A percentile compares a stretch with the other conserved stretches of the same genome.
Evolutionary conservation across 2,888 invertebrate species (phyloP).

Genomic region (Clistopyga incitator): DNA sequence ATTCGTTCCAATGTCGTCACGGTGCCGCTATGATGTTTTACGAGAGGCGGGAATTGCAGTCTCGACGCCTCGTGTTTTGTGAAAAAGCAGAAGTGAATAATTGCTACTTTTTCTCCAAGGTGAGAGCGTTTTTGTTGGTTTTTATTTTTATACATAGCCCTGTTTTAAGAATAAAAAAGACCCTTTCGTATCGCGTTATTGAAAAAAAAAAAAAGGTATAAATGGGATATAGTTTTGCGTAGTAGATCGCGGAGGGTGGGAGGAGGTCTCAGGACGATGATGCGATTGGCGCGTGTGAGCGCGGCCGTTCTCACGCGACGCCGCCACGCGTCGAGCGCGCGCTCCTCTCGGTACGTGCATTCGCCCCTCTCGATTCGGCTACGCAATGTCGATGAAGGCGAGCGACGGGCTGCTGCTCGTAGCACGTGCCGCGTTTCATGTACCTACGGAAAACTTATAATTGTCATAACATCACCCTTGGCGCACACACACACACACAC

Average conservation of each 20-base stretch:
- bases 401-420: slow-evolving; percentile 38
- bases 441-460: slow-evolving; percentile 81
- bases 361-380: slow-evolving; percentile 59
- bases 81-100: no score
- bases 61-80: no score
- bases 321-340: slow-evolving; percentile 75
- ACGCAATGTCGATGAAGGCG: slow-evolving; percentile 40
- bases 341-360: slow-evolving; percentile 60
- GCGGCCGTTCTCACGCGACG: slow-evolving; percentile 83
- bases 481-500: slow-evolving; percentile 4
- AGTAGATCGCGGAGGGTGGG: not conserved
- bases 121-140: no score
- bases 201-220: not conserved
- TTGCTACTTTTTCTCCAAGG: no score
- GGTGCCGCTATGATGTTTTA: no score
- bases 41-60: no score
- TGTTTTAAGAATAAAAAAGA: no score
- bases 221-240: slow-evolving; percentile 5
- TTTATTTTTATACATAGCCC: no score
- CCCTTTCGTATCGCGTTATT: not conserved
- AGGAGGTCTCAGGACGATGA: slow-evolving; percentile 10
- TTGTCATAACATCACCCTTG: slow-evolving; percentile 80
- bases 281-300: slow-evolving; percentile 79
- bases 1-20: no score
- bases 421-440: slow-evolving; percentile 78